Evolutionary conservation across 2,888 invertebrate genomes (phyloP).

Genomic region (Junonia oenone): DNA sequence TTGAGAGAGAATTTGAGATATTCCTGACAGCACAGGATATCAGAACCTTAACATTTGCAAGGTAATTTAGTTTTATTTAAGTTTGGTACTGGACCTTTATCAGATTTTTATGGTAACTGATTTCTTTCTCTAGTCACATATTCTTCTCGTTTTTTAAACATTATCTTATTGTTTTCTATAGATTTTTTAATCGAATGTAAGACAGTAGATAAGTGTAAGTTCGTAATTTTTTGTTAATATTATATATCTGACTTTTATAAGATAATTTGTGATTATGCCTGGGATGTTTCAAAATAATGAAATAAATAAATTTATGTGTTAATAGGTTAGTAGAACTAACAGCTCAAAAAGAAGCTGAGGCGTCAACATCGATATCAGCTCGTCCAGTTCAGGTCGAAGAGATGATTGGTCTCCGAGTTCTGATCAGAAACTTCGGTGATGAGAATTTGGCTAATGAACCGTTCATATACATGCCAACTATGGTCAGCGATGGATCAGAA

Average conservation of each 20-base stretch:
- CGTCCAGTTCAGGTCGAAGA: constrained; percentile 40
- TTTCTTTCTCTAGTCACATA: too few species aligned
- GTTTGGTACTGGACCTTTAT: background rate
- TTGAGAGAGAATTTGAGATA: constrained; percentile 92
- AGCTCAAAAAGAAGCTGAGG: background rate
- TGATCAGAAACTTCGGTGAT: constrained; percentile 82
- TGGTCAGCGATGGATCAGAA: constrained; percentile 68
- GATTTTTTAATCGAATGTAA: too few species aligned
- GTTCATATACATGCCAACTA: constrained; percentile 74
- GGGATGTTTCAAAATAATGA: too few species aligned
- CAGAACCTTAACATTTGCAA: constrained; percentile 87
- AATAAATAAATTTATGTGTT: background rate
- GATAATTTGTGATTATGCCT: too few species aligned
- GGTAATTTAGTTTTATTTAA: constrained; percentile 42
- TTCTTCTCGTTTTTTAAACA: too few species aligned
- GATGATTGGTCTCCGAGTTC: constrained; percentile 72
- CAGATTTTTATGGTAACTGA: too few species aligned
- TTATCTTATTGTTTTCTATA: too few species aligned
- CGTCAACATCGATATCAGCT: constrained; percentile 52
- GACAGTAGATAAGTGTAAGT: too few species aligned
- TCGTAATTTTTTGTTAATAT: too few species aligned
- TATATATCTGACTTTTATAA: too few species aligned
- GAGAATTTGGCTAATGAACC: constrained; percentile 76
- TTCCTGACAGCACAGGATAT: constrained; percentile 92
- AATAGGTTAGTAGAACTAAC: constrained; percentile 6